These are phyloP conservation scores for Polietes domitor DNA, from an alignment of 2,888 invertebrate species.

Conservation along the genomic window DNA sequence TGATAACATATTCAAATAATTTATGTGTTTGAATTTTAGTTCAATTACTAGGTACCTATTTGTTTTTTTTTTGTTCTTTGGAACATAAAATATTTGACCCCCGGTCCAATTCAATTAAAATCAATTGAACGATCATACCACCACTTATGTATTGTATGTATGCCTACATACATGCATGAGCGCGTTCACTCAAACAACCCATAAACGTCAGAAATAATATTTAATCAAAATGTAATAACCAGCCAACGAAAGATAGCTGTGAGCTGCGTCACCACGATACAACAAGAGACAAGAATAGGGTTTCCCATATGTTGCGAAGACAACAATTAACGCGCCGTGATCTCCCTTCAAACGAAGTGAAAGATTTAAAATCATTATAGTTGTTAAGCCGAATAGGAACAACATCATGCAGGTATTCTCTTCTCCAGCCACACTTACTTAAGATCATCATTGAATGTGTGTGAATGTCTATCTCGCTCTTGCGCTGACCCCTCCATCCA, in stretches of 20 bases:
- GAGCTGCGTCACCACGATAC: slow-evolving; percentile 24
- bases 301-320: slow-evolving; percentile 30
- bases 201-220: slow-evolving; percentile 17
- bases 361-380: not conserved
- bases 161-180: not conserved
- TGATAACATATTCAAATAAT: too few relatives aligned
- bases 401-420: slow-evolving; percentile 23
- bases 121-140: slow-evolving; percentile 37
- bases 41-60: not conserved
- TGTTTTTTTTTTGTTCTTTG: not conserved
- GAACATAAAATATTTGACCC: slow-evolving; percentile 47
- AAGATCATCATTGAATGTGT: slow-evolving; percentile 5
- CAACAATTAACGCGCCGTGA: not conserved
- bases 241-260: not conserved
- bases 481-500: not conserved
- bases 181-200: not conserved
- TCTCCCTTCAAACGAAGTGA: slow-evolving; percentile 4
- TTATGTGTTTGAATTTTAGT: too few relatives aligned
- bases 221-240: slow-evolving; percentile 28
- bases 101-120: slow-evolving; percentile 47
- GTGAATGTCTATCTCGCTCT: not conserved
- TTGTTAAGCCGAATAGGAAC: not conserved
- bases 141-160: too few relatives aligned
- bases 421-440: not conserved
- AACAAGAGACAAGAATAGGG: not conserved